Base-by-base conservation (phyloP, 2,113 vertebrate genomes). In the Myotis yumanensis region DNA sequence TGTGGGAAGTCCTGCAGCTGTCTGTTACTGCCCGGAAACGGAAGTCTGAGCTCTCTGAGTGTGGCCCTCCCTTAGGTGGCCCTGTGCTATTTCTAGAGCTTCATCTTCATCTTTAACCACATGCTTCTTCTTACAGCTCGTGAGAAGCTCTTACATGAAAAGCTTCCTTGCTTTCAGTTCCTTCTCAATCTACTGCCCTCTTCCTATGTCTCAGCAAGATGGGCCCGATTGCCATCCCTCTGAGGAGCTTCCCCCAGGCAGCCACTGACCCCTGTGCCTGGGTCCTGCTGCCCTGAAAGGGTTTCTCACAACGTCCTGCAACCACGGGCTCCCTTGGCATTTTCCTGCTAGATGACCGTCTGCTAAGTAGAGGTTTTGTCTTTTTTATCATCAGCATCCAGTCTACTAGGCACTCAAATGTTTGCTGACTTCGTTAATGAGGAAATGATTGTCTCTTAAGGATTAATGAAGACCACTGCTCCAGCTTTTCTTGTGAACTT, bases 391-490 rank as follows among this genome's bases (percentile, higher is more conserved):
- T 59, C 6, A 84, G 18, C 37, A n/a, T 37, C 35, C 16, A 57
- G 25, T 48, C 69, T 62, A 71, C 22, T 72, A 84, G 59, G 48
- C 18, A 2, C 11, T 71, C 59, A 68, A 0, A 68, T 75, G 48
- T 91, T 84, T 94, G 25, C 89, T 73, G 80, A 85, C 35, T 62
- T 8, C 37, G 43, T 79, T 93, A 87, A 69, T 94, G 59, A 90
- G 79, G 66, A 68, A 92, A 54, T 77, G 35, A 48, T 86, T 32
- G 2, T 83, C 72, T 94, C 46, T 54, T 92, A 43, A 92, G 73
- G 64, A 86, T 84, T 93, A 46, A 68, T 91, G 16, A 95, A 84
- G 54, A 51, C 40, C 14, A n/a, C 76, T 96, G 12, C 35, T 96
- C 20, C 48, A 77, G 40, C 32, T 91, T 87, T 76, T 93, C 35